Evolutionary conservation across 1,140 invertebrate genomes (phyloP).

Genomic region (Cotesia glomerata): DNA sequence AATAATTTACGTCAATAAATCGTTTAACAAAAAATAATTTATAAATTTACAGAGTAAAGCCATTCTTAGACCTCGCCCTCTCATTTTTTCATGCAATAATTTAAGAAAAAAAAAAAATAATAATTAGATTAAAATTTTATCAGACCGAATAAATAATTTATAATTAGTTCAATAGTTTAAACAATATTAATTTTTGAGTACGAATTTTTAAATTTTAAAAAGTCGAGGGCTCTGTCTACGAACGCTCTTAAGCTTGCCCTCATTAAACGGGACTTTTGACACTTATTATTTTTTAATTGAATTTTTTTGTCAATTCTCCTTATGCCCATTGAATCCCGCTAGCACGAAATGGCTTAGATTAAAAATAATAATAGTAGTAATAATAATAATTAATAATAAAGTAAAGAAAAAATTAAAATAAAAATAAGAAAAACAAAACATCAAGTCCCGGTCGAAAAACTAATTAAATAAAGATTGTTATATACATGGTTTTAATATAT

Average conservation of each 20-base stretch:
- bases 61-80: background rate
- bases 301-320: constrained; percentile 42
- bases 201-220: too few relatives aligned
- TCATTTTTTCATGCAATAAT: too few relatives aligned
- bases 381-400: too few relatives aligned
- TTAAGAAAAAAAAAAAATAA: too few relatives aligned
- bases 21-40: constrained; percentile 5
- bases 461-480: too few relatives aligned
- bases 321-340: constrained; percentile 63
- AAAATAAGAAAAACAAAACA: constrained; percentile 25
- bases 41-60: background rate
- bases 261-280: background rate
- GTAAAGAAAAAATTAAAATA: background rate
- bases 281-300: background rate
- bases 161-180: too few relatives aligned
- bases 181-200: too few relatives aligned
- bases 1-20: background rate
- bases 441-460: constrained; percentile 19
- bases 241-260: background rate
- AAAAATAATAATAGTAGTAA: background rate
- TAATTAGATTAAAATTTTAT: too few relatives aligned
- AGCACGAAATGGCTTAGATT: constrained; percentile 47
- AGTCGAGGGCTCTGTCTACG: too few relatives aligned
- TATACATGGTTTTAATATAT: background rate
- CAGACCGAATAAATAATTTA: too few relatives aligned